A percentile compares a stretch with the other conserved stretches of the same genome.
Conservation (phyloP, 1,140 invertebrate species). For the Zaprionus ghesquierei region DNA sequence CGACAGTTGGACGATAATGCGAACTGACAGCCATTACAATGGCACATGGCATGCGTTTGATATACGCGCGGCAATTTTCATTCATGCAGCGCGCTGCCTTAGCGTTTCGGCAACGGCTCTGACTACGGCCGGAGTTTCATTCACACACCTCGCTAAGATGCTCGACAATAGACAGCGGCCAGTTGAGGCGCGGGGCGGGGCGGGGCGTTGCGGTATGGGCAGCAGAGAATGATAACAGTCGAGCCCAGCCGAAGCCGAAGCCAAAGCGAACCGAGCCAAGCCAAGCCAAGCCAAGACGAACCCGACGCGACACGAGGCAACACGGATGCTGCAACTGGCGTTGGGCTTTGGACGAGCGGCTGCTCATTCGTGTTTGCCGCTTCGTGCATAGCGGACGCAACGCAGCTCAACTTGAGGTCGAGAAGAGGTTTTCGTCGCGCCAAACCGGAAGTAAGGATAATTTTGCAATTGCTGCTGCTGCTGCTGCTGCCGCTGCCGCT, state of each 20-base stretch:
- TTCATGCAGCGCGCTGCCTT: constrained; percentile 46
- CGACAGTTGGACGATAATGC: constrained; percentile 59
- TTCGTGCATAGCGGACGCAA: constrained; percentile 64
- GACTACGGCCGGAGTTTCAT: constrained; percentile 15
- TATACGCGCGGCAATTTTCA: constrained; percentile 71
- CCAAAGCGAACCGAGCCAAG: background rate
- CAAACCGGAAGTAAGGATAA: constrained; percentile 73
- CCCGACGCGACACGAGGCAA: constrained; percentile 30
- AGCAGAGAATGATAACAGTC: background rate
- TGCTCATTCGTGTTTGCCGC: constrained; percentile 71
- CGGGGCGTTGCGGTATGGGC: background rate
- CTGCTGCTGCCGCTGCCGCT: too few species aligned
- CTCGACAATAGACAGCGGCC: constrained; percentile 15
- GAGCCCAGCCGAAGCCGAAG: background rate
- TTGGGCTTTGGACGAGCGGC: background rate
- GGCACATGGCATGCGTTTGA: constrained; percentile 61
- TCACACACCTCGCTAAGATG: constrained; percentile 23
- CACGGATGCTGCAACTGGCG: constrained; percentile 19
- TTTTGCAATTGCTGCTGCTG: constrained; percentile 34
- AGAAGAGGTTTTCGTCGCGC: constrained; percentile 40
- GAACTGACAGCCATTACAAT: constrained; percentile 59
- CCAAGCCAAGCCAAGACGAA: background rate
- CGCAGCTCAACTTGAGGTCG: constrained; percentile 25
- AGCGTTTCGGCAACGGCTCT: background rate
- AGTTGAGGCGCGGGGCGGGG: background rate